phyloP scores from a whole-genome alignment of 2,888 invertebrate genomes.

The Ischnura elegans region DNA sequence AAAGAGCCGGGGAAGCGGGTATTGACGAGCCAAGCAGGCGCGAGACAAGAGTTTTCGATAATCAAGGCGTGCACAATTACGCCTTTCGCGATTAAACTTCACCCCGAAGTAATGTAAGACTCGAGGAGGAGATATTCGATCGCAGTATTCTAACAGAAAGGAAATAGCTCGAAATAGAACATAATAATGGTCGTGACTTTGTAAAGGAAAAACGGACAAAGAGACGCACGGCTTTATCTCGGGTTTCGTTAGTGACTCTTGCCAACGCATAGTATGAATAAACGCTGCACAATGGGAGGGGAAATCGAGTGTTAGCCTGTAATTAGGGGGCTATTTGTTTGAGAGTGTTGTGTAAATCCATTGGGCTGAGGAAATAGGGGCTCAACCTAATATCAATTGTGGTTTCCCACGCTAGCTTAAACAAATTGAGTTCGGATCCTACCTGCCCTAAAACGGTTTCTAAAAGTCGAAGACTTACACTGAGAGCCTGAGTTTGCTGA shows the following conservation, averaged over 20 bases:
- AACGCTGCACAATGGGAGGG: not conserved
- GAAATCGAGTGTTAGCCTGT: not conserved
- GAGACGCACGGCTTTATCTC: not conserved
- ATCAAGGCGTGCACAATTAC: too few species aligned
- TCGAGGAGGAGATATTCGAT: not conserved
- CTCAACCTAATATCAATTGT: not conserved
- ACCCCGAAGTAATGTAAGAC: too few species aligned
- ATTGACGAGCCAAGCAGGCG: too few species aligned
- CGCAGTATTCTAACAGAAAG: not conserved
- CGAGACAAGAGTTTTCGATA: too few species aligned
- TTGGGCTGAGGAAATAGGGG: not conserved
- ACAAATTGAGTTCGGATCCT: not conserved
- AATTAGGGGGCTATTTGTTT: not conserved
- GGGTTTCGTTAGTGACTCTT: not conserved
- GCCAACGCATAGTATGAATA: not conserved
- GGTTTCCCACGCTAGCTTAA: slow-evolving; percentile 25
- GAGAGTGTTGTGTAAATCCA: not conserved
- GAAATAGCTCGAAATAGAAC: not conserved
- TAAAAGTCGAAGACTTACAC: not conserved
- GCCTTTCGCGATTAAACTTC: too few species aligned
- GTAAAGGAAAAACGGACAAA: not conserved
- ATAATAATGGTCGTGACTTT: not conserved
- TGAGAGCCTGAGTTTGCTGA: not conserved
- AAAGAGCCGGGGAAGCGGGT: too few species aligned
- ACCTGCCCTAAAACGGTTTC: not conserved